Conservation (phyloP, 2,113 vertebrate genomes). For the Percina caprodes region DNA sequence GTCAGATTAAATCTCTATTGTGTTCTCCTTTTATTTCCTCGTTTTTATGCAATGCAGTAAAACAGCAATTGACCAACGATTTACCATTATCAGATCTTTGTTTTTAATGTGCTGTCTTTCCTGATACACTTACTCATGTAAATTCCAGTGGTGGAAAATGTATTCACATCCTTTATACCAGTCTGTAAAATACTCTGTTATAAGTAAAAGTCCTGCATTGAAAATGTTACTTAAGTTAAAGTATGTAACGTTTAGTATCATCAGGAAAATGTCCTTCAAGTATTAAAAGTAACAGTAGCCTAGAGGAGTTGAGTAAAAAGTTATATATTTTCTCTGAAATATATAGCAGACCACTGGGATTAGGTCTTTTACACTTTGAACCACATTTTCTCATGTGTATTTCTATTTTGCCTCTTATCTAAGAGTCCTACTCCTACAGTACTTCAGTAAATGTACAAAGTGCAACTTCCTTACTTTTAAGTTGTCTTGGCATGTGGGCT, state of each 20-base stretch:
- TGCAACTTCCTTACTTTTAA: neutral
- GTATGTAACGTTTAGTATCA: too few relatives aligned
- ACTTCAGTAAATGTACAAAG: slow-evolving; percentile 10
- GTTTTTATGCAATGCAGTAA: neutral
- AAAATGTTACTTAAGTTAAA: too few relatives aligned
- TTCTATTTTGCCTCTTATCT: neutral
- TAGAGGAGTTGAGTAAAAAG: too few relatives aligned
- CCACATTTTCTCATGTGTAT: slow-evolving; percentile 4
- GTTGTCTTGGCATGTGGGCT: neutral
- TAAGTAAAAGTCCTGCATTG: too few relatives aligned
- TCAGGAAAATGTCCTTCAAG: too few relatives aligned
- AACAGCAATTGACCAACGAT: neutral
- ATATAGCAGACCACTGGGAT: too few relatives aligned
- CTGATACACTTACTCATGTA: too few relatives aligned
- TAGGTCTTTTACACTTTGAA: neutral
- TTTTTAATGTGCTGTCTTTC: neutral
- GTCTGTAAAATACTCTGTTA: too few relatives aligned
- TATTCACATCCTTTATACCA: too few relatives aligned
- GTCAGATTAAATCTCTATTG: neutral
- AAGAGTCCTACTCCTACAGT: neutral
- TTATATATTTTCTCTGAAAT: too few relatives aligned
- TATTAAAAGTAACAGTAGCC: too few relatives aligned
- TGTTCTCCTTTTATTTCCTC: neutral
- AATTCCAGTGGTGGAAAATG: too few relatives aligned
- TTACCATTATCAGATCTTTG: rapidly evolving